Base-by-base conservation (phyloP, 2,113 vertebrate species). In the Myodes glareolus region DNA sequence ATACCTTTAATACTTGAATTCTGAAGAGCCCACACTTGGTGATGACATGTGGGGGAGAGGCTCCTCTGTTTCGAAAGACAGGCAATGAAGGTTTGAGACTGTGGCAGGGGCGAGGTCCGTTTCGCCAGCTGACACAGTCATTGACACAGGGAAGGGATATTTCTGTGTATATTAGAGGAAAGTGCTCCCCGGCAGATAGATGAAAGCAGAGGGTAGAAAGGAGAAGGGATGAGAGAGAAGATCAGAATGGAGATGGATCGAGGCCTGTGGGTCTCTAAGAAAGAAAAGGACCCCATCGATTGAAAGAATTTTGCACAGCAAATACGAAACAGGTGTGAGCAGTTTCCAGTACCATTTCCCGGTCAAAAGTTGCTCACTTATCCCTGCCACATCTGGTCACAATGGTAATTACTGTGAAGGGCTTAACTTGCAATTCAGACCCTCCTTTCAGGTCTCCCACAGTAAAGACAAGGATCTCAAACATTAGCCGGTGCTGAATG, bases 81-180 rank as follows among this genome's bases (percentile, higher is more conserved):
- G 14, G 33, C 27, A 70, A 77, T 21, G 29, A 0, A 47, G 91
- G 52, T 17, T 68, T 27, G 11, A 84, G 70, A 63, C 31, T 0
- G 9, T 6, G 10, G 36, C 10, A 16, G 36, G 21, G 55, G 82
- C 72, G 39, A 96, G 67, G 61, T 95, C 45, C 94, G 70, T 95
- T 93, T 97, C 45, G 11, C 67, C 95, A 98, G 86, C 85, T 98
- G 88, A 94, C 97, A 97, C 94, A 55, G 88, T 91, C 72, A 93
- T n/a, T 95, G 77, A 96, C 96, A 97, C 13, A 92, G 89, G 58
- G 85, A 98, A 98, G 87, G 87, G 97, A 14, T 47, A 90, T 95
- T 94, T 96, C 95, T 90, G 87, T 95, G 84, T 50, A 80, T 58
- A 77, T 36, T 21, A 93, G 72, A 97, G 92, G 78, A 93, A 98